Conservation (phyloP, 2,797 vertebrate species). For the Bovichtus diacanthus region DNA sequence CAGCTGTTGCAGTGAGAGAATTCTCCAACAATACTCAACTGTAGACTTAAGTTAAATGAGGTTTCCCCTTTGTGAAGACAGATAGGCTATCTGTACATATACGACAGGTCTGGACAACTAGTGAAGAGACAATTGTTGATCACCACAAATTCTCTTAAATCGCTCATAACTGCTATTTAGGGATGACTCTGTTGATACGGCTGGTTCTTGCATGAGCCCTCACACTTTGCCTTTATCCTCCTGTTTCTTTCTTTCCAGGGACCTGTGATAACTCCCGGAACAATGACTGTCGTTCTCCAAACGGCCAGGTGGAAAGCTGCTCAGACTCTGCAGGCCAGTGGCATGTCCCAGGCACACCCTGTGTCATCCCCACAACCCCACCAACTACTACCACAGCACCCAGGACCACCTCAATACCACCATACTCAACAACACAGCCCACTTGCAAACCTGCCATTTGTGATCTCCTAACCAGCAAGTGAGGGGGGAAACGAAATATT, state of each 20-base stretch:
- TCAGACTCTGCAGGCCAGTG: slow-evolving; percentile 85
- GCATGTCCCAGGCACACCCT: slow-evolving; percentile 82
- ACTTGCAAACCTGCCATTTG: slow-evolving; percentile 67
- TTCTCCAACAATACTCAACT: background rate
- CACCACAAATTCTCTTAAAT: background rate
- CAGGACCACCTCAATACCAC: background rate
- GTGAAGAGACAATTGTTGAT: background rate
- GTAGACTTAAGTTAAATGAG: too few species aligned
- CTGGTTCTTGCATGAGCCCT: background rate
- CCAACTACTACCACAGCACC: slow-evolving; percentile 1
- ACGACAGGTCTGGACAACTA: background rate
- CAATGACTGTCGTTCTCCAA: slow-evolving; percentile 90
- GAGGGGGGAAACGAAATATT: slow-evolving; percentile 12
- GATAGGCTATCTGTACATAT: background rate
- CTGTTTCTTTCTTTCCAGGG: slow-evolving; percentile 71
- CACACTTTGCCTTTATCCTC: background rate
- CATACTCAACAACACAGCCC: background rate
- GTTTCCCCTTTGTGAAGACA: background rate
- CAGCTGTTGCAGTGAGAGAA: background rate
- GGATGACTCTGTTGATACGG: background rate
- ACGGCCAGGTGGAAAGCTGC: slow-evolving; percentile 81
- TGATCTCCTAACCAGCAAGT: slow-evolving; percentile 76
- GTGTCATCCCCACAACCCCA: slow-evolving; percentile 33
- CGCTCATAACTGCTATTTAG: background rate
- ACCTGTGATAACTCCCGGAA: slow-evolving; percentile 87